These are phyloP conservation scores for Leucophora obtusa DNA, from an alignment of 2,888 invertebrate species.

Conservation along the genomic window DNA sequence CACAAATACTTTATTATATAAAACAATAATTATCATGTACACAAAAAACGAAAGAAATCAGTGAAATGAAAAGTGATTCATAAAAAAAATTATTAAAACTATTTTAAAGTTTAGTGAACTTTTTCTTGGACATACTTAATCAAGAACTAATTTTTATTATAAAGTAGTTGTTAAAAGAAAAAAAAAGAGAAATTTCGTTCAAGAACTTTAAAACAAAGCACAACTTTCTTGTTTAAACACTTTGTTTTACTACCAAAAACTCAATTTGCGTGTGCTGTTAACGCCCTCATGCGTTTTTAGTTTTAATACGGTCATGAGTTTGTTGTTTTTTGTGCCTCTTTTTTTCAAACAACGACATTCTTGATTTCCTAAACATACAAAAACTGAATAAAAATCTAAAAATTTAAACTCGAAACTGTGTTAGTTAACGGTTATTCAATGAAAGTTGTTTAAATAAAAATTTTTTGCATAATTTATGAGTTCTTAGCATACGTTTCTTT, in stretches of 20 bases:
- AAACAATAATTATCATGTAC: not conserved
- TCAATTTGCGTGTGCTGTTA: not conserved
- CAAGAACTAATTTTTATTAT: not conserved
- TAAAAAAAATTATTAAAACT: not conserved
- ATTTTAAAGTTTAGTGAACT: conserved; percentile 27
- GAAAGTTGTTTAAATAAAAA: conserved; percentile 32
- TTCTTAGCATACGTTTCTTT: not conserved
- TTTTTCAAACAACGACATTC: not conserved
- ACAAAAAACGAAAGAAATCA: conserved; percentile 23
- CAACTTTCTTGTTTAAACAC: not conserved
- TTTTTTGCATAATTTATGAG: not conserved
- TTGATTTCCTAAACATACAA: not conserved
- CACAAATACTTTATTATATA: not conserved
- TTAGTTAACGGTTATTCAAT: conserved; percentile 38
- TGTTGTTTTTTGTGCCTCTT: not conserved
- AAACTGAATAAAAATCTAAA: not conserved
- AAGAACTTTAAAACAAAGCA: not conserved
- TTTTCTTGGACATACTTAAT: not conserved
- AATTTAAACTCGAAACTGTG: conserved; percentile 23
- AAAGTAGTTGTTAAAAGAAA: not conserved
- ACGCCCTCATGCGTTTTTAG: conserved; percentile 18
- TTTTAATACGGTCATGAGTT: not conserved
- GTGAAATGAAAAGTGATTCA: conserved; percentile 49
- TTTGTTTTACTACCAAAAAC: not conserved
- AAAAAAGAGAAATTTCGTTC: conserved; percentile 40